Conservation (phyloP, 1,140 invertebrate species). For the Drosophila teissieri region DNA sequence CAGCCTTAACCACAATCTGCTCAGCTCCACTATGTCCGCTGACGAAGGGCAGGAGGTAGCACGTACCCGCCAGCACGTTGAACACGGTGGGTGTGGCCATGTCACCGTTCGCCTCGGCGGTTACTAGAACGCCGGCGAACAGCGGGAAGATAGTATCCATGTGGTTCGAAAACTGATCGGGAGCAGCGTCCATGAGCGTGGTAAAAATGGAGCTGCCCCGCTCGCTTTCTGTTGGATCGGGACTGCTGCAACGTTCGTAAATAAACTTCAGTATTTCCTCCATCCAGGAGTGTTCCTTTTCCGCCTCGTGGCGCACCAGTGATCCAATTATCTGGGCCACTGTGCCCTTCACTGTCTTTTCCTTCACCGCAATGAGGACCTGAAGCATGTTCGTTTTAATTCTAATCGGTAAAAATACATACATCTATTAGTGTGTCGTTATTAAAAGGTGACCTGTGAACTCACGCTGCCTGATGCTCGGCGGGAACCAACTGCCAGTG, state of each 20-base stretch:
- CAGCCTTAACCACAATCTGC: conserved; percentile 87
- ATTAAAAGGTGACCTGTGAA: background rate
- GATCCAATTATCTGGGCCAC: conserved; percentile 89
- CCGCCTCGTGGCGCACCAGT: conserved; percentile 89
- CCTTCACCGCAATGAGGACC: conserved; percentile 87
- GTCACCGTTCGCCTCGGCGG: conserved; percentile 61
- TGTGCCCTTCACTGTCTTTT: conserved; percentile 87
- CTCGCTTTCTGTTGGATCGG: conserved; percentile 77
- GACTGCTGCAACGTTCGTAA: conserved; percentile 57
- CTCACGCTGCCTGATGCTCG: conserved; percentile 86
- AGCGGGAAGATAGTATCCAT: conserved; percentile 74
- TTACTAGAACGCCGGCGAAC: conserved; percentile 55
- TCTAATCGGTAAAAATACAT: conserved; percentile 73
- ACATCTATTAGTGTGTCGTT: too few species aligned
- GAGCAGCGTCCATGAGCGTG: conserved; percentile 70
- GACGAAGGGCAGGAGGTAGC: conserved; percentile 72
- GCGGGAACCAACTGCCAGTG: conserved; percentile 87
- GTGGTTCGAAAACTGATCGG: conserved; percentile 80
- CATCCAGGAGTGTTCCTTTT: conserved; percentile 87
- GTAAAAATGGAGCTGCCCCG: conserved; percentile 77
- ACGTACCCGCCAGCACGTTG: conserved; percentile 70
- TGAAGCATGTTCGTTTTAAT: conserved; percentile 87
- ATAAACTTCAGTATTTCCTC: conserved; percentile 90
- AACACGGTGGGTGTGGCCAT: conserved; percentile 68
- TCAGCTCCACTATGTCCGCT: conserved; percentile 68